Evolutionary conservation across 2,888 invertebrate species (phyloP), one percentile per base, ranked within the genome.

Genomic region (Drosophila pegasa): DNA sequence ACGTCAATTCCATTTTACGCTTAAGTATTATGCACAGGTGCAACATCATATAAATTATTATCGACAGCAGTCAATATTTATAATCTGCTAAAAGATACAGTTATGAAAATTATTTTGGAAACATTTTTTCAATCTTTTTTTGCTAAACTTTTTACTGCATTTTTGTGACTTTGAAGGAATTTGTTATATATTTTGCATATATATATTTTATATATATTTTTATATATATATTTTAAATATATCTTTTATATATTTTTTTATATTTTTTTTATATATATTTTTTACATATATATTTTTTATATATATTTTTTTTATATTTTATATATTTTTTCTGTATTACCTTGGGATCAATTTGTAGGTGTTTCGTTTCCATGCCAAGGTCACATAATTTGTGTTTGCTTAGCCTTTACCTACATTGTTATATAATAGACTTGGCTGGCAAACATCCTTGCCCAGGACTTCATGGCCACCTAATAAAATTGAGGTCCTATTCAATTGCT

Each of bases 1-100:
- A 45, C 52, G 76, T 59, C 76, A 75, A 67, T 50, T 22, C 56
- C 22, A 67, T 57, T 75, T 75, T 56, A 16, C 10, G 60, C 22
- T 40, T 5, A 52, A 43, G 18, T 35, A 22, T 60, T 54, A 31
- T 40, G 33, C 29, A 25, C 51, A 38, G 55, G 41, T 40, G 52
- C 27, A 16, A 16, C 9, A 51, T 43, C 40, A 38, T 14, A 55
- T 47, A 55, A 71, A 60, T 66, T 51, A 68, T 55, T 51, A 29
- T 16, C 7, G 62, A 62, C 74, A 73, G 40, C 51, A 31, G 48
- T 40, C 38, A 48, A 52, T 31, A 50, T 43, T 41, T 31, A 41
- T 54, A n/a, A 14, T 20, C 9, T 12, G 16, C 55, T 22, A 16
- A 38, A 27, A 27, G 41, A 18, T 14, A 27, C 27, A 5, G 18